A percentile compares a stretch with the other conserved stretches of the same genome.
These are phyloP conservation scores for Petrocephalus zakoni DNA, from an alignment of 2,113 vertebrate species.

Conservation along the genomic window DNA sequence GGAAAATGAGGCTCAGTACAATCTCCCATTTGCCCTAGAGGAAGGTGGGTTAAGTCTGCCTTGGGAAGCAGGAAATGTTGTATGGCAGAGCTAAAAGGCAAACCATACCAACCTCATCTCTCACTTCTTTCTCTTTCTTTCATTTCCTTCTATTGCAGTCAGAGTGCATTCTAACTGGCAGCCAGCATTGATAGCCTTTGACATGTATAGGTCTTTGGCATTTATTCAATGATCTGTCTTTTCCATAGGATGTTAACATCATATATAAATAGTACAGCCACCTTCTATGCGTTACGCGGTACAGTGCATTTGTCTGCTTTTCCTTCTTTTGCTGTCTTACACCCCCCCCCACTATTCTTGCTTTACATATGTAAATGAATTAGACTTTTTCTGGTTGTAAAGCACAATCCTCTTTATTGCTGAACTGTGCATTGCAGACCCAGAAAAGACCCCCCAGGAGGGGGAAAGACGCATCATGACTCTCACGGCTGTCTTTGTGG, in stretches of 20 bases:
- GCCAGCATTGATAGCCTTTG: neutral
- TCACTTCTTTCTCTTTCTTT: neutral
- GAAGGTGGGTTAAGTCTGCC: neutral
- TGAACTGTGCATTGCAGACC: neutral
- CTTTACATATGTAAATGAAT: neutral
- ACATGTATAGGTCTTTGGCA: neutral
- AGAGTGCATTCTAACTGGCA: neutral
- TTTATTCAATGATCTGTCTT: neutral
- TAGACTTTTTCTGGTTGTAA: neutral
- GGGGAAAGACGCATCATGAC: accelerated
- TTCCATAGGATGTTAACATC: neutral
- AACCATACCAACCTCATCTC: neutral
- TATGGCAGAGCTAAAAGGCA: neutral
- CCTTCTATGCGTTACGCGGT: neutral
- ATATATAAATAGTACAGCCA: neutral
- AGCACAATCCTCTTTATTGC: neutral
- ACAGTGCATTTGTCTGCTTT: no score
- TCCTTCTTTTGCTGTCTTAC: neutral
- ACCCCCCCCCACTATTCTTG: no score
- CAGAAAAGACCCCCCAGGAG: accelerated
- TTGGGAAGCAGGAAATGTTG: neutral
- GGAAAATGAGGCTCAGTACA: neutral
- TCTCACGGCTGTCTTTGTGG: slow-evolving; percentile 40
- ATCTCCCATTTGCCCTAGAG: accelerated
- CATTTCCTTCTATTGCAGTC: neutral